Base-by-base conservation (phyloP, 2,113 vertebrate genomes). In the Perca flavescens region DNA sequence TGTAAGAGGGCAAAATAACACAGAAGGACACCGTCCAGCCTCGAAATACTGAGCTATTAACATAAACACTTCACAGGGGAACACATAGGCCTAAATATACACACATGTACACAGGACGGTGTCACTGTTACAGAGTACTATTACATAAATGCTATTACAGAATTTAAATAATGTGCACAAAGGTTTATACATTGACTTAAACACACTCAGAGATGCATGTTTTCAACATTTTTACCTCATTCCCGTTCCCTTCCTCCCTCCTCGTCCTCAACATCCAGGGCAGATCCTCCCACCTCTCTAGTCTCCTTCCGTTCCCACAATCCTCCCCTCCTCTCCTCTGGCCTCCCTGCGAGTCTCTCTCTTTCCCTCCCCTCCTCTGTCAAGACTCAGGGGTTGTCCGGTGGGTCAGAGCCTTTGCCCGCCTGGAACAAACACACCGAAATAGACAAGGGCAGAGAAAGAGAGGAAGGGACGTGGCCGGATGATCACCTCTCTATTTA, bases 361-460 rank as follows among this genome's bases (percentile, higher is more conserved):
- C 74, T 65, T 54, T 47, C 66, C 68, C 36, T 34, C 13, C 52
- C 54, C 31, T 1, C 2, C 3, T 28, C 43, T 19, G 63, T 77
- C 64, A 61, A 73, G 84, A 67, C 86, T 64, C 67, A 11, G 64
- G 77, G 86, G 77, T 88, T 79, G 28, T 58, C 60, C 19, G 34
- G 76, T 74, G 54, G 84, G 86, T 83, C 83, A 79, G 75, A 69
- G 62, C 22, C 53, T 17, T 70, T 54, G 74, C 65, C 81, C 68
- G 61, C 67, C 79, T 89, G 83, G 82, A 90, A 91, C 87, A 91
- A 94, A 91, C 88, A 90, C 80, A 79, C 90, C 1, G 46, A 94
- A 94, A 94, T 91, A 93, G 89, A 90, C 84, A 84, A 72, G n/a
- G 49, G 57, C 61, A 88, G 73, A 80, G 88, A 89, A 90, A 92